phyloP scores from a whole-genome alignment of 2,888 invertebrate species.

The Limenitis camilla region DNA sequence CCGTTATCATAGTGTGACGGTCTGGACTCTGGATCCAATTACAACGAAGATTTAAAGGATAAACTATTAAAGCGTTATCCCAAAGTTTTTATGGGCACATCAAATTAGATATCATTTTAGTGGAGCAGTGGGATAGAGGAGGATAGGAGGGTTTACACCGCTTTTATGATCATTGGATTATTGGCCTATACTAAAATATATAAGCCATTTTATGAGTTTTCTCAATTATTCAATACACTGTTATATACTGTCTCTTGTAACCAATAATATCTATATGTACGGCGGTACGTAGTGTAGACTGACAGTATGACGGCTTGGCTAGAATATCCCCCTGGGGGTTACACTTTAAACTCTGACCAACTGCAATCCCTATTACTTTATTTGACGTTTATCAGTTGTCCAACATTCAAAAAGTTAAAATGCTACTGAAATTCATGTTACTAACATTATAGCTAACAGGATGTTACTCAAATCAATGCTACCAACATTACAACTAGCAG shows the following conservation, averaged over 20 bases:
- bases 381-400: too few species aligned
- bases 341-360: too few species aligned
- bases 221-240: not conserved
- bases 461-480: too few species aligned
- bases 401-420: too few species aligned
- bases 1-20: slow-evolving; percentile 1
- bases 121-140: slow-evolving; percentile 21
- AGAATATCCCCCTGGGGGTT: too few species aligned
- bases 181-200: slow-evolving; percentile 16
- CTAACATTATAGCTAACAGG: too few species aligned
- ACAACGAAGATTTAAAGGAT: slow-evolving; percentile 24
- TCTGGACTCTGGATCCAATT: slow-evolving; percentile 16
- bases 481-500: too few species aligned
- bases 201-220: slow-evolving; percentile 2
- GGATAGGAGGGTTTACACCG: slow-evolving; percentile 23
- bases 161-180: slow-evolving; percentile 26
- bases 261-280: too few species aligned
- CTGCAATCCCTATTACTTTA: too few species aligned
- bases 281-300: too few species aligned
- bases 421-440: too few species aligned
- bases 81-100: slow-evolving; percentile 25
- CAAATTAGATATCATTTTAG: slow-evolving; percentile 27
- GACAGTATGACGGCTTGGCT: too few species aligned
- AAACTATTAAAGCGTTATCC: slow-evolving; percentile 24
- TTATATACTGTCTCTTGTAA: not conserved